Evolutionary conservation across 2,888 invertebrate genomes (phyloP).

Genomic region (Hylaea fasciaria): DNA sequence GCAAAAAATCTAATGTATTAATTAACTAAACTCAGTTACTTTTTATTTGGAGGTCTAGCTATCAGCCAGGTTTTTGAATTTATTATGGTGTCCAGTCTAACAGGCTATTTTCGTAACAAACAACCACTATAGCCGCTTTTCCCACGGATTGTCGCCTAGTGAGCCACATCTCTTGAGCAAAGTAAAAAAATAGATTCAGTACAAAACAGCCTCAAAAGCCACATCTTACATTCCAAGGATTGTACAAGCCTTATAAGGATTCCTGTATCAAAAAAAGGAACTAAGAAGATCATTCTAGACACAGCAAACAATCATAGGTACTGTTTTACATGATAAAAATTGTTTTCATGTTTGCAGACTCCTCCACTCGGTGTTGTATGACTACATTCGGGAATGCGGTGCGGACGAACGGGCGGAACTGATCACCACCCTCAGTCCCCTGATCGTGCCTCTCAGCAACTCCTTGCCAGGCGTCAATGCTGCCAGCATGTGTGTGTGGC

Average conservation of each 20-base stretch:
- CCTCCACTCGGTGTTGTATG: conserved; percentile 92
- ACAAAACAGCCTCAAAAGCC: too few species aligned
- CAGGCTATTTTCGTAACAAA: neutral
- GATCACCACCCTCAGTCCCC: conserved; percentile 88
- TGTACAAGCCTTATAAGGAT: neutral
- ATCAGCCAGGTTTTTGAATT: too few species aligned
- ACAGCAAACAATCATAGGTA: too few species aligned
- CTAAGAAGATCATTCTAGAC: too few species aligned
- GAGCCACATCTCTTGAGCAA: too few species aligned
- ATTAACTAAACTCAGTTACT: too few species aligned
- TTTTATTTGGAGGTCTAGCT: neutral
- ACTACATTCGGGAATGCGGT: conserved; percentile 91
- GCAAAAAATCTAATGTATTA: neutral
- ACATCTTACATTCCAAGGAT: neutral
- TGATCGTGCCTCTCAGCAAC: conserved; percentile 87
- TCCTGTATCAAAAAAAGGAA: too few species aligned
- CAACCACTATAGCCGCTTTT: too few species aligned
- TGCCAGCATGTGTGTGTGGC: conserved; percentile 94
- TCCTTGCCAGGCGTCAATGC: conserved; percentile 93
- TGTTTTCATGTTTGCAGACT: conserved; percentile 71
- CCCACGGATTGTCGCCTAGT: too few species aligned
- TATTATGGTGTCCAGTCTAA: neutral
- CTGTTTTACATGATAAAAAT: too few species aligned
- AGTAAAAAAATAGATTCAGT: too few species aligned
- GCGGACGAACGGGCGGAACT: conserved; percentile 89